Conservation (phyloP, 2,888 invertebrate species). For the Coenonympha arcania region DNA sequence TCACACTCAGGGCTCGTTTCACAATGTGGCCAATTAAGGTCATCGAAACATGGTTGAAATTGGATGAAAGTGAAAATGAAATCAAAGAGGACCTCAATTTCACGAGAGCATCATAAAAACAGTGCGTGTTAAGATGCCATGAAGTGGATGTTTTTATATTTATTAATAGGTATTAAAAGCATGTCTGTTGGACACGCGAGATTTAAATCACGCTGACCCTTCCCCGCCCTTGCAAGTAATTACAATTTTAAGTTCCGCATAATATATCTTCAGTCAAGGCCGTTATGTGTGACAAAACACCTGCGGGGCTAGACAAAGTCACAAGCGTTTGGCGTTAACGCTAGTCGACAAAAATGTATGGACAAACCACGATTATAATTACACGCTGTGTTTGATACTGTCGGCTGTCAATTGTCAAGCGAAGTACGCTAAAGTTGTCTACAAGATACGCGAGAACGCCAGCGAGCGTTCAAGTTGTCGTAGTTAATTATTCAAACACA, state of each 20-base stretch:
- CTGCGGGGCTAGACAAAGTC: too few relatives aligned
- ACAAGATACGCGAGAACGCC: too few relatives aligned
- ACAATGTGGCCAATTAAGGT: background rate
- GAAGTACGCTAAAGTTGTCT: too few relatives aligned
- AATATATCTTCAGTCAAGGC: slow-evolving; percentile 3
- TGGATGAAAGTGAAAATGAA: slow-evolving; percentile 1
- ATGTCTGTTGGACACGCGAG: slow-evolving; percentile 13
- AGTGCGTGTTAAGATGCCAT: slow-evolving; percentile 12
- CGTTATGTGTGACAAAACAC: background rate
- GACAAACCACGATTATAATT: too few relatives aligned
- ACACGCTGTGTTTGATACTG: too few relatives aligned
- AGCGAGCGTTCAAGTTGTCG: too few relatives aligned
- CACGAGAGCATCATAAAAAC: background rate
- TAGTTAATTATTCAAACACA: too few relatives aligned
- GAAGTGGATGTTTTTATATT: slow-evolving; percentile 8
- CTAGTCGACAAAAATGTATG: too few relatives aligned
- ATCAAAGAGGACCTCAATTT: background rate
- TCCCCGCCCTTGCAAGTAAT: slow-evolving; percentile 3
- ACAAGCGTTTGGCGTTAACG: too few relatives aligned
- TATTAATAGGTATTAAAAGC: slow-evolving; percentile 6
- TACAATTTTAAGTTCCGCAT: slow-evolving; percentile 1
- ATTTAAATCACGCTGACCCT: slow-evolving; percentile 12
- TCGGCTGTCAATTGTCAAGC: too few relatives aligned
- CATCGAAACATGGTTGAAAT: background rate
- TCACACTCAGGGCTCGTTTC: background rate